These are phyloP conservation scores for Daktulosphaira vitifoliae DNA, from an alignment of 1,140 invertebrate genomes.

Conservation along the genomic window DNA sequence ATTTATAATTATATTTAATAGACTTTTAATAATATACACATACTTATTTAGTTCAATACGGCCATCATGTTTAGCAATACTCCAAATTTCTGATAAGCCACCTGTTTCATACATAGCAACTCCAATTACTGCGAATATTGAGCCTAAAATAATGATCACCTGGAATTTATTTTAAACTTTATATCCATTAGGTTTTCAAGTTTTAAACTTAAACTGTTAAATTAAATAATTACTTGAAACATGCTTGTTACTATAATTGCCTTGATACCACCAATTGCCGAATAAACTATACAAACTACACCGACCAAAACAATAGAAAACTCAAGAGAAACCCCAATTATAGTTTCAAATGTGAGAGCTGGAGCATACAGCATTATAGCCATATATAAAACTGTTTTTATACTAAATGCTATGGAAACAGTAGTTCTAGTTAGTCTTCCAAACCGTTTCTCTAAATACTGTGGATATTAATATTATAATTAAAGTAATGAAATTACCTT, in stretches of 20 bases:
- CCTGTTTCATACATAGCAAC: constrained; percentile 53
- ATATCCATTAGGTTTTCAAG: no score
- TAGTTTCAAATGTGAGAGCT: constrained; percentile 77
- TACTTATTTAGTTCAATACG: constrained; percentile 58
- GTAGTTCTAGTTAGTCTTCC: constrained; percentile 50
- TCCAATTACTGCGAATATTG: constrained; percentile 64
- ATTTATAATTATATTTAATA: no score
- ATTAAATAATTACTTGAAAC: constrained; percentile 60
- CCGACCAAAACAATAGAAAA: constrained; percentile 72
- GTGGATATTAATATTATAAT: constrained; percentile 37
- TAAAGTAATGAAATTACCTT: neutral
- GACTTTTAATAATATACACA: neutral
- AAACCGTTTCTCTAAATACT: constrained; percentile 78
- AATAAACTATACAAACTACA: constrained; percentile 75
- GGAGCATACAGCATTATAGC: constrained; percentile 90
- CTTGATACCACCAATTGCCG: constrained; percentile 81
- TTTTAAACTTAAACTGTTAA: no score
- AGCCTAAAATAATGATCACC: constrained; percentile 66
- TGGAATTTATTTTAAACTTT: constrained; percentile 54
- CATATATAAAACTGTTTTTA: constrained; percentile 85
- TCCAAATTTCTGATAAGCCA: constrained; percentile 56
- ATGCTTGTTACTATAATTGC: constrained; percentile 81
- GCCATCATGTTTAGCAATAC: constrained; percentile 52
- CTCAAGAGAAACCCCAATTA: constrained; percentile 67
- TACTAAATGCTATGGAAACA: constrained; percentile 65